Evolutionary conservation across 2,113 vertebrate species (phyloP), one percentile per base, ranked within the genome.

Genomic region (Callithrix jacchus): DNA sequence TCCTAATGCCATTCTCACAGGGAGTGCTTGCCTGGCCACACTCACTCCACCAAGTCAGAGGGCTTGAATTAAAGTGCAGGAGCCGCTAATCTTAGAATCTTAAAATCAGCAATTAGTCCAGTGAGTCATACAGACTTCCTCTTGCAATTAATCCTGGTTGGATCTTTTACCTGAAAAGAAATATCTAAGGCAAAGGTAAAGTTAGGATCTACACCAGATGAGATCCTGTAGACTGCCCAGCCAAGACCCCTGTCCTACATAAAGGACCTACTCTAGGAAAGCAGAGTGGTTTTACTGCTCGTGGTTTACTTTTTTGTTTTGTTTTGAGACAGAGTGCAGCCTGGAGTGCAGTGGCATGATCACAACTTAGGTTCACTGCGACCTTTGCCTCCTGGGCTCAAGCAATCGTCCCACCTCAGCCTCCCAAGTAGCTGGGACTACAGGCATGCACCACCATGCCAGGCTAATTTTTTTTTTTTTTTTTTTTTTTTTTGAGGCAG

Each of bases 151-250:
- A 92, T 81, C 32, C 27, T 1, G 81, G 27, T 32, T 66, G 76
- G 45, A 83, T 83, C 86, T 74, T 89, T 73, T 37, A 93, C 83
- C 85, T 87, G 76, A 79, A 90, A 89, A 93, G 84, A 83, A 89
- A 30, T 17, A 49, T 32, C 85, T 71, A 20, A 66, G 49, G 77
- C 30, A 70, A 84, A 16, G 35, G 30, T 87, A 64, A 87, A 64
- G 30, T 42, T 21, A 86, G 45, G 76, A 37, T 21, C 30, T 10
- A 30, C 2, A 25, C 17, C n/a, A 73, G 71, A 81, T 14, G 58
- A 40, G 89, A 27, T 30, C 79, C 14, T 2, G 3, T 3, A 49
- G 77, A 16, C 27, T 25, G 10, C 3, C 47, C 58, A 40, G 64
- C 23, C 71, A 79, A n/a, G 49, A 70, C 49, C 47, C 6, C 64